Evolutionary conservation across 2,888 invertebrate genomes (phyloP).

Genomic region (Mylabris sibirica): DNA sequence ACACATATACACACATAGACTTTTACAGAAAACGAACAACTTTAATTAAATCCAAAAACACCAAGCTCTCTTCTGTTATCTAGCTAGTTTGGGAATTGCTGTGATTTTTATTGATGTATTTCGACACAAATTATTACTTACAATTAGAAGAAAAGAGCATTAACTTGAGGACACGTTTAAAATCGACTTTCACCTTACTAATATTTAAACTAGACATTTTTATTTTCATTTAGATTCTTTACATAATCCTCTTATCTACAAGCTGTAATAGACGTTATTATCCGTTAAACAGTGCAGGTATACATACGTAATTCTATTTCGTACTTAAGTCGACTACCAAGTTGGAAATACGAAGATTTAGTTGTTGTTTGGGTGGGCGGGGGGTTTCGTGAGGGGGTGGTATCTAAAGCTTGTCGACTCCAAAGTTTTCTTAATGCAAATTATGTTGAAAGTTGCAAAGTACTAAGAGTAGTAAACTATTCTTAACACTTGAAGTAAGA

Average conservation of each 20-base stretch:
- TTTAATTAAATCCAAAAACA: slow-evolving; percentile 14
- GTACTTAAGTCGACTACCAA: neutral
- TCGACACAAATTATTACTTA: neutral
- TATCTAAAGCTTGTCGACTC: slow-evolving; percentile 7
- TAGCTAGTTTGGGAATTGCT: slow-evolving; percentile 7
- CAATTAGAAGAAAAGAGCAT: neutral
- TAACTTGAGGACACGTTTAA: no score
- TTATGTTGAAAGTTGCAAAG: slow-evolving; percentile 13
- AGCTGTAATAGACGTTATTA: neutral
- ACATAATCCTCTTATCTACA: neutral
- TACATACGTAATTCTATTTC: neutral
- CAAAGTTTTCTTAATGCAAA: slow-evolving; percentile 19
- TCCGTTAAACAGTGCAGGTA: neutral
- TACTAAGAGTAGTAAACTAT: slow-evolving; percentile 13
- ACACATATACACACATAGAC: neutral
- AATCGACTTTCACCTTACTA: no score
- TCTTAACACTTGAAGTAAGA: slow-evolving; percentile 19
- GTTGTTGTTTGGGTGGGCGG: neutral
- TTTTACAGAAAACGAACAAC: slow-evolving; percentile 8
- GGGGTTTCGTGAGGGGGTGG: neutral
- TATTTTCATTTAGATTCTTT: neutral
- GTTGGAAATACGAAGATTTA: neutral
- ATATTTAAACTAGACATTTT: no score
- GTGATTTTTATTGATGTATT: slow-evolving; percentile 11
- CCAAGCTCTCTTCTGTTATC: slow-evolving; percentile 5